Evolutionary conservation across 2,113 vertebrate species (phyloP).

Genomic region (Gasterosteus aculeatus): DNA sequence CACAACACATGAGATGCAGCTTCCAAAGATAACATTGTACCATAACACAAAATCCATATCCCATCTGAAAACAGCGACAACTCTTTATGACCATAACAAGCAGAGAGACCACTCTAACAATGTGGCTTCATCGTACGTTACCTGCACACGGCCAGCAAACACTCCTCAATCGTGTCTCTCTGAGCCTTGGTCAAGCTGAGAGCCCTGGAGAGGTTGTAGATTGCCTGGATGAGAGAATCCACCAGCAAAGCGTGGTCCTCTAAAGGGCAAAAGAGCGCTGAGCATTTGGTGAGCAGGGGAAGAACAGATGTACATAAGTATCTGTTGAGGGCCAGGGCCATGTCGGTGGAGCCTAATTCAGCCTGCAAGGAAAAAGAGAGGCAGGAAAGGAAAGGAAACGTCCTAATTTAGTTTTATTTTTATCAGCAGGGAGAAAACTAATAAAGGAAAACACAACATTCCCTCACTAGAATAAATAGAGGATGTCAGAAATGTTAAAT

Average conservation of each 20-base stretch:
- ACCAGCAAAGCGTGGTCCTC: conserved; percentile 86
- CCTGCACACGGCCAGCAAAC: conserved; percentile 89
- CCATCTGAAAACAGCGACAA: not conserved
- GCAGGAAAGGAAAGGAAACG: not conserved
- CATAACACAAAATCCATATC: conserved; percentile 10
- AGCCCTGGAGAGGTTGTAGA: conserved; percentile 90
- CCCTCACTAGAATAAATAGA: not conserved
- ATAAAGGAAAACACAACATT: not conserved
- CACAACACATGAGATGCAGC: not conserved
- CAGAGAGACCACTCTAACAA: not conserved
- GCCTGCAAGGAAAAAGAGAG: conserved; percentile 73
- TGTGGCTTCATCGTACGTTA: conserved; percentile 20
- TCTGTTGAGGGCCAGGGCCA: conserved; percentile 94
- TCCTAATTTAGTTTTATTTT: not conserved
- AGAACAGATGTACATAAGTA: conserved; percentile 92
- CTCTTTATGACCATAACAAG: not conserved
- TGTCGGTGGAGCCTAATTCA: conserved; percentile 91
- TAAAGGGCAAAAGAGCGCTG: conserved; percentile 87
- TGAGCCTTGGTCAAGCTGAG: conserved; percentile 95
- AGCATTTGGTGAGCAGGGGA: conserved; percentile 89
- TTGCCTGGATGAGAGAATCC: conserved; percentile 88
- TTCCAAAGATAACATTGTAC: not conserved
- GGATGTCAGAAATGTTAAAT: not conserved
- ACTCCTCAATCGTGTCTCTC: conserved; percentile 90
- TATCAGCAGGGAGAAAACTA: not conserved